Evolutionary conservation across 2,113 vertebrate genomes (phyloP), one percentile per base, ranked within the genome.

Genomic region (Cinclus cinclus): DNA sequence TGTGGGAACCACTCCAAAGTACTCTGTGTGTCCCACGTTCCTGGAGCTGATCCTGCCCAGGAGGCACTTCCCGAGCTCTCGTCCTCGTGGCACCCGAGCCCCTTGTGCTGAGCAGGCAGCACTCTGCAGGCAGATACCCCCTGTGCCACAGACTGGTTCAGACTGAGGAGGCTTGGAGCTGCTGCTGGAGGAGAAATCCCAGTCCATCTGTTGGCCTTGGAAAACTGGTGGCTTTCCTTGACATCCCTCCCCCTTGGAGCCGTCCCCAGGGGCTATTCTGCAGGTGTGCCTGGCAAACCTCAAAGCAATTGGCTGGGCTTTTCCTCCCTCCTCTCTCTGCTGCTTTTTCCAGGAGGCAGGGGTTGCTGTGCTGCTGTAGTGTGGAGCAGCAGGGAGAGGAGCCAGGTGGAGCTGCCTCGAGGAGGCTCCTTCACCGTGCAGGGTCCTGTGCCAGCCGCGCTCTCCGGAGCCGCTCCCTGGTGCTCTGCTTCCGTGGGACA

Each of bases 231-330:
- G 11, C 64, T 86, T 80, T 64, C n/a, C 33, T 60, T 13, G 17
- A 2, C 0, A 0, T 0, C 39, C 37, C 28, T 85, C 11, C 44
- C 18, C 11, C 12, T 56, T 1, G 1, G 25, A 18, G 21, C 24
- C 7, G 1, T 65, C 33, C 24, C 28, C 3, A 1, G 4, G 17
- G 12, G 8, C 70, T n/a, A 49, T 90, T 49, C 50, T n/a, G 16
- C 83, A 47, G 80, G 33, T 71, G 64, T 71, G 71, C 59, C 83
- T 70, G 64, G 49, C 73, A 92, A n/a, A 77, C 49, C 31, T 62
- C 15, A 28, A 60, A 63, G 39, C n/a, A 53, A 11, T 28, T 35
- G 27, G 37, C 12, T 28, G 41, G 42, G 23, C 8, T 55, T 17
- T 18, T 11, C 16, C 31, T 13, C 3, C n/a, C 16, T 60, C 15